Base-by-base conservation (phyloP, 2,888 invertebrate genomes). In the Eupsilia transversa region DNA sequence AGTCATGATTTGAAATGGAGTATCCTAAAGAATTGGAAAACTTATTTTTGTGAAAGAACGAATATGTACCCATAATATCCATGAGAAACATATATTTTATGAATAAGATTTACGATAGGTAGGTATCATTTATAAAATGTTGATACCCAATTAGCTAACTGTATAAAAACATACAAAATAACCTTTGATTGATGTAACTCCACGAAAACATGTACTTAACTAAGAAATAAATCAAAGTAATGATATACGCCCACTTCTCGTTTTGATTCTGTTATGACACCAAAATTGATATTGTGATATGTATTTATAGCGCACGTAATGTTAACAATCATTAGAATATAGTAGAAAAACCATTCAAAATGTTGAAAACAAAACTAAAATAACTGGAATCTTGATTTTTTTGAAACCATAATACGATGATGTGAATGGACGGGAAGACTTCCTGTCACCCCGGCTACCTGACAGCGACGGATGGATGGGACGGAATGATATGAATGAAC, bases 151-250 rank as follows among this genome's bases (percentile, higher is more conserved):
- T 33, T 65, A 65, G 68, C 35, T 27, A 63, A 20, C n/a, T 46
- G 1, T 49, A 43, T 41, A 41, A 35, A 63, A 52, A 23, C 12
- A n/a, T 30, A 57, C 23, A 41, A 56, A 49, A 60, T 38, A 30
- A 56, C n/a, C 2, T 14, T 7, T 64, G 61, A 78, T 83, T 63
- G 43, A 83, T 83, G 65, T 54, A 41, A 10, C 49, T 35, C 23
- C 23, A 60, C 17, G 10, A 33, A 33, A 49, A 59, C 71, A 43
- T n/a, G 17, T 64, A n/a, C n/a, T n/a, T n/a, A 56, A 79, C 59
- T 49, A 38, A 14, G 49, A 52, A 72, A 80, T 83, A 52, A 80
- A 80, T 80, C 80, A 80, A 27, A 33, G 9, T 65, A 82, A 77
- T 69, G 78, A 69, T 57, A 38, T 4, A 66, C 69, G 56, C 69